Percentiles rank a stretch among this genome's conserved stretches.
These are phyloP conservation scores for Tenthredo livida DNA, from an alignment of 2,888 invertebrate species.

Conservation along the genomic window DNA sequence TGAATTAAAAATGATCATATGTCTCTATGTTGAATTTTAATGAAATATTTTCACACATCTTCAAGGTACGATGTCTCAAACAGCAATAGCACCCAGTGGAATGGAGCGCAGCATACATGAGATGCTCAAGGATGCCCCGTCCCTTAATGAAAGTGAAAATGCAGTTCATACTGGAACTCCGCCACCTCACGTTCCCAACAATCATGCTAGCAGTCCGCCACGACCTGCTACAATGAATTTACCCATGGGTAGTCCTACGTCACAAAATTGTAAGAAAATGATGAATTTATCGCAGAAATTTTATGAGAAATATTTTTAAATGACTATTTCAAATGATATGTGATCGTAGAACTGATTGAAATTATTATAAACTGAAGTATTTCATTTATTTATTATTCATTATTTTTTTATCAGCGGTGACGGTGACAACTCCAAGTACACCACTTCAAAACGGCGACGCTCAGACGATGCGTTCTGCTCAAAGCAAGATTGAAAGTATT, in stretches of 20 bases:
- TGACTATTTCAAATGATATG: constrained; percentile 5
- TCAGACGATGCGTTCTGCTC: constrained; percentile 83
- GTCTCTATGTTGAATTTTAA: neutral
- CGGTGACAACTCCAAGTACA: constrained; percentile 79
- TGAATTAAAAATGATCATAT: neutral
- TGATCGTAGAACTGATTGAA: no score
- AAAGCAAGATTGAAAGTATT: constrained; percentile 93
- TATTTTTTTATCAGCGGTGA: constrained; percentile 64
- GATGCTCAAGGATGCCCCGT: constrained; percentile 91
- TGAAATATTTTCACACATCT: neutral
- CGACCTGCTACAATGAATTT: constrained; percentile 84
- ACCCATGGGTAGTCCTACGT: constrained; percentile 86
- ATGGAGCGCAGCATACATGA: constrained; percentile 89
- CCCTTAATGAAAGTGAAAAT: constrained; percentile 87
- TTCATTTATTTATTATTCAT: constrained; percentile 39
- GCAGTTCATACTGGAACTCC: constrained; percentile 88
- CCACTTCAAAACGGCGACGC: constrained; percentile 84
- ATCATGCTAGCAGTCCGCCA: constrained; percentile 79
- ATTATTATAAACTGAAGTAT: neutral
- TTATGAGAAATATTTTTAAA: neutral
- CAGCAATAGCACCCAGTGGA: constrained; percentile 61
- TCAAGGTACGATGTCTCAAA: constrained; percentile 50
- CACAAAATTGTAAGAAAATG: constrained; percentile 70
- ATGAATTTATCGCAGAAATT: constrained; percentile 1
- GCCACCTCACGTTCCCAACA: constrained; percentile 77